phyloP scores from a whole-genome alignment of 1,140 invertebrate species.

The Pogonomyrmex californicus region DNA sequence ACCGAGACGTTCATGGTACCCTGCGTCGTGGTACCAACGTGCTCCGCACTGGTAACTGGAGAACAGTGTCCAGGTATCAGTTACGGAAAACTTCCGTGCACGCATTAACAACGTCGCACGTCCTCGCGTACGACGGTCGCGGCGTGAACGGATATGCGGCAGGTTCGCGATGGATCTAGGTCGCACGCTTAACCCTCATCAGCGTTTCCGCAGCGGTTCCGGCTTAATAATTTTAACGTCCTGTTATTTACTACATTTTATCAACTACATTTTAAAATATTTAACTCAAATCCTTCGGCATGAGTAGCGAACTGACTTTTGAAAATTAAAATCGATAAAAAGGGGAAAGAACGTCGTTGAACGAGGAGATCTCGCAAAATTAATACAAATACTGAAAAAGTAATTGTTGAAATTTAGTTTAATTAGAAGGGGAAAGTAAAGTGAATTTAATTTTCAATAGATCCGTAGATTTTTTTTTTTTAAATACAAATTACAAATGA shows the following conservation, averaged over 20 bases:
- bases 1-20: conserved; percentile 74
- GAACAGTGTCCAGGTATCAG: conserved; percentile 80
- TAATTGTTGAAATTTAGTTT: neutral
- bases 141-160: conserved; percentile 71
- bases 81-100: conserved; percentile 82
- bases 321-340: neutral
- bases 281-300: neutral
- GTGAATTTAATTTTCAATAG: neutral
- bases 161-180: conserved; percentile 74
- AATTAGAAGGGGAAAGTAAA: neutral
- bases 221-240: conserved; percentile 8
- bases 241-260: neutral
- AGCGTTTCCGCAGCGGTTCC: neutral
- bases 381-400: neutral
- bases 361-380: neutral
- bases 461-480: neutral
- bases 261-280: neutral
- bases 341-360: neutral
- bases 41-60: conserved; percentile 78
- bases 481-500: neutral
- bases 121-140: conserved; percentile 72
- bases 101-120: conserved; percentile 77
- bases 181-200: conserved; percentile 66
- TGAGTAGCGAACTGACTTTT: neutral
- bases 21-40: conserved; percentile 70